Percentiles rank a stretch among this genome's conserved stretches.
These are phyloP conservation scores for Rhaphigaster nebulosa DNA, from an alignment of 2,888 invertebrate genomes.

Conservation along the genomic window DNA sequence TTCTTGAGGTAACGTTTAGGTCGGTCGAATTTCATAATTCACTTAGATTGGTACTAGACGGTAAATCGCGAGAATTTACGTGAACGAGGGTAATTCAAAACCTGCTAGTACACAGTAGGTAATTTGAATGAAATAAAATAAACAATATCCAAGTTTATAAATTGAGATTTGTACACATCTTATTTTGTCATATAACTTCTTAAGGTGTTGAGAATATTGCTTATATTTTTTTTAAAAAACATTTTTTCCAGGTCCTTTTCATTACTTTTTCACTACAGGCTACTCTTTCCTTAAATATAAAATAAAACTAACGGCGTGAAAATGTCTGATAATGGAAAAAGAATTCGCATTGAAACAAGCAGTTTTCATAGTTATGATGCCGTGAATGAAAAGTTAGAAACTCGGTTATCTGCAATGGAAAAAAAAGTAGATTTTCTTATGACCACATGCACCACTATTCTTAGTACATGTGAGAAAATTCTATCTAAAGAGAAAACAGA, in stretches of 20 bases:
- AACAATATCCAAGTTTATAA: background rate
- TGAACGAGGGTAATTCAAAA: conserved; percentile 57
- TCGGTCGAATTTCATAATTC: conserved; percentile 23
- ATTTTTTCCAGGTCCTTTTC: background rate
- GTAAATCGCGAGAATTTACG: conserved; percentile 53
- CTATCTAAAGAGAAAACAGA: conserved; percentile 53
- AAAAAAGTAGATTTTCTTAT: conserved; percentile 63
- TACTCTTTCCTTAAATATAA: background rate
- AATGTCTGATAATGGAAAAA: conserved; percentile 49
- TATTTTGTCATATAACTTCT: background rate
- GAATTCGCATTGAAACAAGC: conserved; percentile 50
- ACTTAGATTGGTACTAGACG: conserved; percentile 17
- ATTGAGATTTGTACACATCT: background rate
- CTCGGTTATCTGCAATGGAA: conserved; percentile 60
- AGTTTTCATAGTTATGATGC: conserved; percentile 53
- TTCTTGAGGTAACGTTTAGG: background rate
- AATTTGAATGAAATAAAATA: conserved; percentile 13
- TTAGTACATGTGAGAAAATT: conserved; percentile 60
- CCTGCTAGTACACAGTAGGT: background rate
- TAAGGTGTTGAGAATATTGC: background rate
- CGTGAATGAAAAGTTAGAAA: conserved; percentile 61
- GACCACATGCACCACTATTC: conserved; percentile 63
- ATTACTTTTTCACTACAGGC: background rate
- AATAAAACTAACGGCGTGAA: background rate
- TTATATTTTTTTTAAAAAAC: background rate